These are phyloP conservation scores for Charadrius vociferus DNA, from an alignment of 2,113 vertebrate species.

Conservation along the genomic window DNA sequence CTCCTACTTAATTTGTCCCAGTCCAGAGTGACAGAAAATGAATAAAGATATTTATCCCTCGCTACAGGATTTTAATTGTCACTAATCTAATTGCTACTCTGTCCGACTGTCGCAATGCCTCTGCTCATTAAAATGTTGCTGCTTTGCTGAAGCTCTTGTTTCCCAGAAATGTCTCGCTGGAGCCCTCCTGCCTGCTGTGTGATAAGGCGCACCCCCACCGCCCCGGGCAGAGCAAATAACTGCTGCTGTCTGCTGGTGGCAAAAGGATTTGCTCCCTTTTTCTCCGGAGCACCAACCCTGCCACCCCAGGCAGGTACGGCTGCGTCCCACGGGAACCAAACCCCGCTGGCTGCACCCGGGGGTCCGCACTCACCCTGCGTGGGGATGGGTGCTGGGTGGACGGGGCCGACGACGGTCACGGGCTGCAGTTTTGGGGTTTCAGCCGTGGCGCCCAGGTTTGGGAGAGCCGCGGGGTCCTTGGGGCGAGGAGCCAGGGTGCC, in stretches of 20 bases:
- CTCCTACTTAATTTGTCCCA: conserved; percentile 50
- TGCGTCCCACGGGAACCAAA: background rate
- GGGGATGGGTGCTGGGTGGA: conserved; percentile 3
- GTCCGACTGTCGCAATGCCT: conserved; percentile 27
- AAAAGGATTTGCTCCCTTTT: background rate
- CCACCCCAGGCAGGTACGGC: fast-evolving
- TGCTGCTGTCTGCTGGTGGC: background rate
- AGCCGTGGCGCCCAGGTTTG: background rate
- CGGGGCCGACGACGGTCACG: fast-evolving
- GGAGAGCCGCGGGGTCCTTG: background rate
- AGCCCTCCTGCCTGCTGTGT: background rate
- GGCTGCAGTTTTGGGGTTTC: background rate
- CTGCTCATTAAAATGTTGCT: conserved; percentile 68
- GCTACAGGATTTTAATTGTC: conserved; percentile 75
- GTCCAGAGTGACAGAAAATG: conserved; percentile 50
- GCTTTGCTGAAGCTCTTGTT: conserved; percentile 25
- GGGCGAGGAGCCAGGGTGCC: conserved; percentile 63
- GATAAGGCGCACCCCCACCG: background rate
- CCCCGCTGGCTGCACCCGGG: background rate
- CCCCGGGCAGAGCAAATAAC: background rate
- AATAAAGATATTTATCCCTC: conserved; percentile 70
- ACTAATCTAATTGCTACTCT: conserved; percentile 76
- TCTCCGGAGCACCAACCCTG: background rate
- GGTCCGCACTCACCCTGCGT: conserved; percentile 61
- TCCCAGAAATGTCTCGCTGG: background rate